These are phyloP conservation scores for Plusia festucae DNA, from an alignment of 2,888 invertebrate genomes.

Conservation along the genomic window DNA sequence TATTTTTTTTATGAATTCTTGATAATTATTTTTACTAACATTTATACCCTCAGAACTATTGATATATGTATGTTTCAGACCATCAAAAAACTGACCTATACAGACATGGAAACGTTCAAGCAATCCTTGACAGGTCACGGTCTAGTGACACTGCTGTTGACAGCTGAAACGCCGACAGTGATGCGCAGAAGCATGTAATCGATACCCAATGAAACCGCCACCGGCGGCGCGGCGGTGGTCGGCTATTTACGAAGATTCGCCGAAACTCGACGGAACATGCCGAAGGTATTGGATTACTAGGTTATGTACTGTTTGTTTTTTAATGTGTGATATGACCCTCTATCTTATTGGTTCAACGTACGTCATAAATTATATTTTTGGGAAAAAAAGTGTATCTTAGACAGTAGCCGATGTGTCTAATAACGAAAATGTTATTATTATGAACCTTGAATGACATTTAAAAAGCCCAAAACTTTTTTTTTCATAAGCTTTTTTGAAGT, in stretches of 20 bases:
- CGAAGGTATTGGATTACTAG: constrained; percentile 67
- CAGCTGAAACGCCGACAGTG: constrained; percentile 64
- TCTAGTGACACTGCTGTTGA: constrained; percentile 71
- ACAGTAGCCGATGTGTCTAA: too few relatives aligned
- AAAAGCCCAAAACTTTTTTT: neutral
- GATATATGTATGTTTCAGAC: neutral
- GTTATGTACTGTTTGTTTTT: constrained; percentile 35
- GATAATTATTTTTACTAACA: too few relatives aligned
- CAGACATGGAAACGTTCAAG: constrained; percentile 21
- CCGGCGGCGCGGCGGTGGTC: constrained; percentile 72
- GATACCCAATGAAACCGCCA: constrained; percentile 71
- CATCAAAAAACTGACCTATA: constrained; percentile 11
- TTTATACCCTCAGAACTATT: too few relatives aligned
- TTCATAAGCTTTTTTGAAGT: constrained; percentile 5
- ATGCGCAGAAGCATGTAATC: constrained; percentile 69
- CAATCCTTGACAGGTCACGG: constrained; percentile 69
- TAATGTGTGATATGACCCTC: constrained; percentile 10
- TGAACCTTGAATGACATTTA: neutral
- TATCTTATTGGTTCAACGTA: neutral
- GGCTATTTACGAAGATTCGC: constrained; percentile 74
- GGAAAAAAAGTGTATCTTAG: neutral
- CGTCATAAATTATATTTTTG: neutral
- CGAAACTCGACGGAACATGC: constrained; percentile 65
- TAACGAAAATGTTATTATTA: too few relatives aligned
- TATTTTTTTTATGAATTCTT: too few relatives aligned